phyloP scores from a whole-genome alignment of 2,113 vertebrate genomes.

The Romanogobio albipinnatus region DNA sequence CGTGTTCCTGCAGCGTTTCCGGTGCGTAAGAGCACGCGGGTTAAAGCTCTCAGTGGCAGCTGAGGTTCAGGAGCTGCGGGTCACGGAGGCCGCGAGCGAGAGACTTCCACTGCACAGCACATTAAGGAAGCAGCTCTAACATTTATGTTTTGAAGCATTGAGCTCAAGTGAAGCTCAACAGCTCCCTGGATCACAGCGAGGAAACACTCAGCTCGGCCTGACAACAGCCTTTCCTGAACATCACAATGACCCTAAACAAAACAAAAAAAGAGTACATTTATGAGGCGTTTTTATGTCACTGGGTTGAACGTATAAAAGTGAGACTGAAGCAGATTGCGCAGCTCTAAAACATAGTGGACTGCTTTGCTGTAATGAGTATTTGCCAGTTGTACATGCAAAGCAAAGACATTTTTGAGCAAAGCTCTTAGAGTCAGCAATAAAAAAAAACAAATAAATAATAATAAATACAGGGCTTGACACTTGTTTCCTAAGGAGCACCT shows the following conservation, averaged over 20 bases:
- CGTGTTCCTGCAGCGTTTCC: slow-evolving; percentile 27
- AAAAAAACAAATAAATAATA: too few relatives aligned
- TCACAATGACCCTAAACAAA: slow-evolving; percentile 27
- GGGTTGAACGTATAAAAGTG: slow-evolving; percentile 15
- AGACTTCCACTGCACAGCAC: slow-evolving; percentile 72
- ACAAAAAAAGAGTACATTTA: slow-evolving; percentile 6
- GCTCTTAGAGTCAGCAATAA: too few relatives aligned
- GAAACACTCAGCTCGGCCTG: background rate
- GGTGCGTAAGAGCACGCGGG: slow-evolving; percentile 57
- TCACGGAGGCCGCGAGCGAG: slow-evolving; percentile 56
- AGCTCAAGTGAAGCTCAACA: slow-evolving; percentile 70
- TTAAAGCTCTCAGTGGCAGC: slow-evolving; percentile 45
- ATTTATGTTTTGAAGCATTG: slow-evolving; percentile 76
- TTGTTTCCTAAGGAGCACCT: too few relatives aligned
- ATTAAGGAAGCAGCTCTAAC: slow-evolving; percentile 70
- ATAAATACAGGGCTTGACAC: too few relatives aligned
- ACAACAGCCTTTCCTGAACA: background rate
- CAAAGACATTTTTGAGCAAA: too few relatives aligned
- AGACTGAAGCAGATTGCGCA: background rate
- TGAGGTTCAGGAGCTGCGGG: slow-evolving; percentile 61
- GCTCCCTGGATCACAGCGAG: slow-evolving; percentile 54
- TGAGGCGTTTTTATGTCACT: slow-evolving; percentile 23
- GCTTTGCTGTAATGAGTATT: background rate
- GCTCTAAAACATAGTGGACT: background rate
- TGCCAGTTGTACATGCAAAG: too few relatives aligned